Evolutionary conservation across 2,113 vertebrate genomes (phyloP).

Genomic region (Prunella fulvescens): DNA sequence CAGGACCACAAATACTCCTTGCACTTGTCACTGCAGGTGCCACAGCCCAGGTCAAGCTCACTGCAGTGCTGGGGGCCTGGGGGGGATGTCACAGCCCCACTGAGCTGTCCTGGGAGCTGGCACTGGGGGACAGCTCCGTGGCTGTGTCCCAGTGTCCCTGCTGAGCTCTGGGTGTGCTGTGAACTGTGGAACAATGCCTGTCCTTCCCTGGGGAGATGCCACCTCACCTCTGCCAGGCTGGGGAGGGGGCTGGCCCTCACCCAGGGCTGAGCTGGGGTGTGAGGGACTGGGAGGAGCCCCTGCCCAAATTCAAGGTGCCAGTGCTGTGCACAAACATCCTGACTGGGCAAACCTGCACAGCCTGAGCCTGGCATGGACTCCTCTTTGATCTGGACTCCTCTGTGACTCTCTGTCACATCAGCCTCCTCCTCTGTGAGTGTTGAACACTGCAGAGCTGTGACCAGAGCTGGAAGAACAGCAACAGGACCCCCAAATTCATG

Average conservation of each 20-base stretch:
- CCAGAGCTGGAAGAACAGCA: neutral
- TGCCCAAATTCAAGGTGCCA: rapidly evolving
- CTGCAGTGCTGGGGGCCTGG: neutral
- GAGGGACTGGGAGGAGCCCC: neutral
- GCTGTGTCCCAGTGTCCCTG: neutral
- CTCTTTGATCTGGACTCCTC: neutral
- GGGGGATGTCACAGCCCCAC: rapidly evolving
- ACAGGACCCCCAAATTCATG: neutral
- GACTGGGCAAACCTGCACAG: neutral
- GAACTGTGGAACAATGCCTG: neutral
- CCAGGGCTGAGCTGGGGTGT: neutral
- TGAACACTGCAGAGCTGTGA: rapidly evolving
- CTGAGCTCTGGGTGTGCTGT: neutral
- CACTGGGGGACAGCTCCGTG: neutral
- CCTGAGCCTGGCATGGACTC: rapidly evolving
- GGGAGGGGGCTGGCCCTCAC: neutral
- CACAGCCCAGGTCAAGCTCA: neutral
- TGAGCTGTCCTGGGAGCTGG: neutral
- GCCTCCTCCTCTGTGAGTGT: neutral
- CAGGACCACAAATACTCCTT: neutral
- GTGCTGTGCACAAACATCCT: rapidly evolving
- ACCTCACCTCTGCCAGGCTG: neutral
- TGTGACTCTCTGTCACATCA: rapidly evolving
- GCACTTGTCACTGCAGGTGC: neutral
- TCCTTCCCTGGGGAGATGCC: neutral